Percentiles rank a stretch among this genome's conserved stretches.
phyloP scores from a whole-genome alignment of 2,113 vertebrate genomes.

The Lamprologus ornatipinnis region DNA sequence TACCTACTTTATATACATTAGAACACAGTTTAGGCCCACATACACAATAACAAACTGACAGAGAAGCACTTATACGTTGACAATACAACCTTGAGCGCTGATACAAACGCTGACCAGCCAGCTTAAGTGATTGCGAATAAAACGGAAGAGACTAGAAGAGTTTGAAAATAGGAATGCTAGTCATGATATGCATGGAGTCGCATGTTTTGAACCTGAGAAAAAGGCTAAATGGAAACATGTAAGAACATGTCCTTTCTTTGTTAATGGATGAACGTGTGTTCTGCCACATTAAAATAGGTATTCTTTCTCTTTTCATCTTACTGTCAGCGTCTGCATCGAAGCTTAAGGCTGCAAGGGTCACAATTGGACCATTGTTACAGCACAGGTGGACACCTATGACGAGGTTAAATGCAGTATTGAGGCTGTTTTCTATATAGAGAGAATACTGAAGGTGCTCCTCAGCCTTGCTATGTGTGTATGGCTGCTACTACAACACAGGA shows the following conservation, averaged over 20 bases:
- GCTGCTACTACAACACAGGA: conserved; percentile 65
- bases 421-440: conserved; percentile 55
- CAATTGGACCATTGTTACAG: conserved; percentile 50
- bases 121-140: not conserved
- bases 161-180: not conserved
- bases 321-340: conserved; percentile 44
- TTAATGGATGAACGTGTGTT: not conserved
- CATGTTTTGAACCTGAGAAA: conserved; percentile 57
- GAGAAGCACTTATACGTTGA: conserved; percentile 67
- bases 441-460: conserved; percentile 61
- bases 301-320: not conserved
- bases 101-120: conserved; percentile 41
- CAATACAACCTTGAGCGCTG: conserved; percentile 53
- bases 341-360: conserved; percentile 48
- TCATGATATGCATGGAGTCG: conserved; percentile 20
- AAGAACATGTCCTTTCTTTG: not conserved
- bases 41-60: conserved; percentile 69
- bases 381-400: conserved; percentile 61
- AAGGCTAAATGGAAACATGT: conserved; percentile 48
- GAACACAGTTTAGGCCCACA: conserved; percentile 68
- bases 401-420: conserved; percentile 51
- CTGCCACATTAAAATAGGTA: not conserved
- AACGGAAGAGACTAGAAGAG: not conserved
- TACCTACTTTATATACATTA: conserved; percentile 61
- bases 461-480: conserved; percentile 59